Evolutionary conservation across 1,140 invertebrate genomes (phyloP), one percentile per base, ranked within the genome.

Genomic region (Aphelinus atriplicis): DNA sequence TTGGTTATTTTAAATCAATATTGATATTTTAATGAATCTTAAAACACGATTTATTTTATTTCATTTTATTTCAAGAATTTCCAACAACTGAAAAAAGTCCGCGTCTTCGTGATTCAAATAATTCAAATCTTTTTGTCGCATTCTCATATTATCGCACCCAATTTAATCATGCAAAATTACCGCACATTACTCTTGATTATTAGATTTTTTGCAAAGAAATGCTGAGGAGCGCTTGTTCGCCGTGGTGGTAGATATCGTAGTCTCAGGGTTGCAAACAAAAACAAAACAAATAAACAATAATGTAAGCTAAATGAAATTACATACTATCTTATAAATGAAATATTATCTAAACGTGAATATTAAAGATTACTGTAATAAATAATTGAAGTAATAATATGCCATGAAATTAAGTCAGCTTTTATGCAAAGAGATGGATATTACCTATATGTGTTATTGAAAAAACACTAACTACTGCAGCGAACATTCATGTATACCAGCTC

Each of bases 211-310:
- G 5, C 56, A 9, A 43, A 47, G 51, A 57, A 43, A 47, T 10
- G 42, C 46, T 5, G 46, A 48, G 46, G 48, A 74, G 72, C 68
- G 56, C 64, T 67, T 53, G 61, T 86, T 86, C 82, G 78, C 81
- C 82, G 79, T 82, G 81, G 78, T 72, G 73, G 82, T 81, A 80
- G 81, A 84, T 70, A 60, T 85, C 73, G 77, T 84, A 83, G 80
- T 84, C 83, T 86, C 83, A 85, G 84, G 83, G 82, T 86, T 84
- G 77, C 78, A 83, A 80, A 82, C 74, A 82, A 84, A 84, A 77
- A 80, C 79, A 82, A 81, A 69, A 71, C 53, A 71, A 65, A 76
- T 62, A 79, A 66, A 78, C 26, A 80, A 66, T 66, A 62, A 79
- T 43, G 48, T 71, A 66, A 70, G 65, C 4, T 63, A 57, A 67